These are phyloP conservation scores for Cryptocheilus praepositus DNA, from an alignment of 2,888 invertebrate species.

Conservation along the genomic window DNA sequence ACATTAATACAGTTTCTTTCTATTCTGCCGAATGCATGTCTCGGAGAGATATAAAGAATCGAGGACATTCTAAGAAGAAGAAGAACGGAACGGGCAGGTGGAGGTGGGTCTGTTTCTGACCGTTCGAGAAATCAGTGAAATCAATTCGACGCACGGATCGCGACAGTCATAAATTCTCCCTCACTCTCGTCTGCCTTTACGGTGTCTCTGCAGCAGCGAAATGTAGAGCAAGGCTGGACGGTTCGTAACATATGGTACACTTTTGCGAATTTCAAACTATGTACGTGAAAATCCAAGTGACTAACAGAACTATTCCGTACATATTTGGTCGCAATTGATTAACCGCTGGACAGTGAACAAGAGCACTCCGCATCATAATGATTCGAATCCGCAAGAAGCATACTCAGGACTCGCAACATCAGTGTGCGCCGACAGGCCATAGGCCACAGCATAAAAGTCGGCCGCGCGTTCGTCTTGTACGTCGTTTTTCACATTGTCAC, in stretches of 20 bases:
- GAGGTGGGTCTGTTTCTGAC: conserved; percentile 16
- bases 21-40: too few relatives aligned
- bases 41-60: neutral
- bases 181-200: conserved; percentile 27
- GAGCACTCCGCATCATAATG: too few relatives aligned
- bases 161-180: conserved; percentile 46
- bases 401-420: neutral
- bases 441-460: neutral
- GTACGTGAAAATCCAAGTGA: too few relatives aligned
- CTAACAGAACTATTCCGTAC: too few relatives aligned
- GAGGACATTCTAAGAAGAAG: conserved; percentile 1
- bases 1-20: too few relatives aligned
- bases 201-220: too few relatives aligned
- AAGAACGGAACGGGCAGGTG: conserved; percentile 10
- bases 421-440: neutral
- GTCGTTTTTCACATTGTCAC: too few relatives aligned
- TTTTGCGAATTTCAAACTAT: too few relatives aligned
- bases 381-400: too few relatives aligned
- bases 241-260: neutral
- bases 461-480: neutral
- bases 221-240: neutral
- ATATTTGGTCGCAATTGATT: too few relatives aligned
- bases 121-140: conserved; percentile 54
- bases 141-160: conserved; percentile 45
- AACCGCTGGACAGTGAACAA: too few relatives aligned